phyloP scores from a whole-genome alignment of 2,888 invertebrate species.

The Apotomis betuletana region DNA sequence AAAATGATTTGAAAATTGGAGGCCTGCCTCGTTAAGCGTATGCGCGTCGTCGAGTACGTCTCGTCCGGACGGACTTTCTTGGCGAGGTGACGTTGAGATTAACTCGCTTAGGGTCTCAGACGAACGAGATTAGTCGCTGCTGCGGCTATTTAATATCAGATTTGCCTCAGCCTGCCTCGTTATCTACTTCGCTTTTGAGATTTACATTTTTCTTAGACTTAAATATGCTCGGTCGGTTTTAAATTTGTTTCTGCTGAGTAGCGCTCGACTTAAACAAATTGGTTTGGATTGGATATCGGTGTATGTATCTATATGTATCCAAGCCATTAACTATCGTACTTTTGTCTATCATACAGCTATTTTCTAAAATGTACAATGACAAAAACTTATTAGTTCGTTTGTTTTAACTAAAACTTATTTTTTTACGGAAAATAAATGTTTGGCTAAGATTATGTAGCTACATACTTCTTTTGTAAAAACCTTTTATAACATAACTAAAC shows the following conservation, averaged over 20 bases:
- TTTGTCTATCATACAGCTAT: too few species aligned
- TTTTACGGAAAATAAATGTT: too few species aligned
- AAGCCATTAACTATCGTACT: too few species aligned
- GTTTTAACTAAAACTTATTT: too few species aligned
- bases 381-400: too few species aligned
- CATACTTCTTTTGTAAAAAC: too few species aligned
- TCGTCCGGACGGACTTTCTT: conserved; percentile 33
- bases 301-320: too few species aligned
- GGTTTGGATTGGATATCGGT: too few species aligned
- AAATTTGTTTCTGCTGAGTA: conserved; percentile 15
- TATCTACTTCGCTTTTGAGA: conserved; percentile 49
- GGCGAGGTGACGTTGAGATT: conserved; percentile 47
- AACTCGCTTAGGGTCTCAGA: conserved; percentile 78
- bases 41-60: conserved; percentile 20
- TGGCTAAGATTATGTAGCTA: too few species aligned
- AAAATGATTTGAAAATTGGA: conserved; percentile 15
- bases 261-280: background rate
- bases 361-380: too few species aligned
- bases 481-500: too few species aligned
- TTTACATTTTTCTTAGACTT: conserved; percentile 40
- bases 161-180: conserved; percentile 73
- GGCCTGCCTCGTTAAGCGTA: conserved; percentile 23
- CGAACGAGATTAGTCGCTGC: conserved; percentile 77
- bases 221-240: conserved; percentile 7
- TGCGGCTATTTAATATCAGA: conserved; percentile 78